Base-by-base conservation (phyloP, 1,140 invertebrate genomes). In the Rhopalosiphum maidis region DNA sequence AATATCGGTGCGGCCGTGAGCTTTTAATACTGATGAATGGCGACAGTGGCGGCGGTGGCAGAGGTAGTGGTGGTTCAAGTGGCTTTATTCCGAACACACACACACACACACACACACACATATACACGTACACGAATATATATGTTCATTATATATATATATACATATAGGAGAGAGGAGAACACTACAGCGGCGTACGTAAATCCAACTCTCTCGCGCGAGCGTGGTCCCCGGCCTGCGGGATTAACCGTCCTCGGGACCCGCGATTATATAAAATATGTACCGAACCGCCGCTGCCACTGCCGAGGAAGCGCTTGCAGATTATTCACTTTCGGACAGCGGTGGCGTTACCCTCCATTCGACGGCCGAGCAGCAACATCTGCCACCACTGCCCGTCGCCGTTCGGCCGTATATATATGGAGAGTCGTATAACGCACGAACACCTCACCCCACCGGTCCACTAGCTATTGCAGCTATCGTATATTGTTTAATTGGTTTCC, bases 21-120 rank as follows among this genome's bases (percentile, higher is more conserved):
- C 91, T 86, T 93, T 93, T 93, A 93, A 93, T 93, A 86, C 91
- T 86, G 91, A 93, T 86, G 91, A 85, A 93, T 93, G 91, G 91
- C 91, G 91, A 82, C 46, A 82, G 88, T 55, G 89, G 91, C 77
- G 43, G 90, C 25, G 60, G 55, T 43, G 37, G 48, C 55, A 2
- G 54, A 77, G 55, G 60, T 30, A 43, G 22, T 30, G 15, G 77
- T 43, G n/a, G 60, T 92, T 85, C 46, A 37, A 85, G 77, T 83
- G 91, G 91, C 48, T 93, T 93, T 93, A 93, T 86, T 51, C 82
- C 82, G 35, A 3, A 3, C 21, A 2, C 25, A 6, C 43, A 46
- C 30, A n/a, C 43, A 30, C 43, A 48, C 30, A 87, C 6, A 48
- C 30, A 43, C 83, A 35, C 25, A 25, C n/a, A 35, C n/a, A 77